Evolutionary conservation across 1,140 invertebrate species (phyloP).

Genomic region (Grapholita molesta): DNA sequence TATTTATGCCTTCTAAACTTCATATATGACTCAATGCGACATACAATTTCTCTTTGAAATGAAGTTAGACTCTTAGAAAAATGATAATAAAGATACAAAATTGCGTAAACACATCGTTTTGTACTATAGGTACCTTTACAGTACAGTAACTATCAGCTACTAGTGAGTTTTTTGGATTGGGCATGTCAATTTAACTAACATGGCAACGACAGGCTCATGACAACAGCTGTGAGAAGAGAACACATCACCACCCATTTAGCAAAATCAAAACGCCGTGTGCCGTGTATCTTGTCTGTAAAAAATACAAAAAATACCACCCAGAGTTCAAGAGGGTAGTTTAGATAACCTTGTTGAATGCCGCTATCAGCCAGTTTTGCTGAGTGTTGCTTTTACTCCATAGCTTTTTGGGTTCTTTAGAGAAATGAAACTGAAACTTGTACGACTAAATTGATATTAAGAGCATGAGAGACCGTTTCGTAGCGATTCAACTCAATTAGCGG

Average conservation of each 20-base stretch:
- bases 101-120: too few species aligned
- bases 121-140: too few species aligned
- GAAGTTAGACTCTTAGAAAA: too few species aligned
- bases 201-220: background rate
- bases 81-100: too few species aligned
- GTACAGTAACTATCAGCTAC: too few species aligned
- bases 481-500: too few species aligned
- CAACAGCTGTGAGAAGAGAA: background rate
- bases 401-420: background rate
- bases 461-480: too few species aligned
- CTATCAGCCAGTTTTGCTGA: conserved; percentile 2
- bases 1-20: too few species aligned
- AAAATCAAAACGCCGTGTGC: background rate
- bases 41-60: too few species aligned
- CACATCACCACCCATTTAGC: conserved; percentile 16
- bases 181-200: background rate
- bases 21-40: too few species aligned
- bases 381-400: background rate
- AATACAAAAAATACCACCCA: conserved; percentile 13
- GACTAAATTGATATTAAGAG: background rate
- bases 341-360: conserved; percentile 1
- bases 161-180: background rate
- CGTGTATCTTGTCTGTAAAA: background rate
- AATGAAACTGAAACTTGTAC: background rate
- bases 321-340: conserved; percentile 11